Conservation (phyloP, 2,888 invertebrate genomes). For the Acleris literana region DNA sequence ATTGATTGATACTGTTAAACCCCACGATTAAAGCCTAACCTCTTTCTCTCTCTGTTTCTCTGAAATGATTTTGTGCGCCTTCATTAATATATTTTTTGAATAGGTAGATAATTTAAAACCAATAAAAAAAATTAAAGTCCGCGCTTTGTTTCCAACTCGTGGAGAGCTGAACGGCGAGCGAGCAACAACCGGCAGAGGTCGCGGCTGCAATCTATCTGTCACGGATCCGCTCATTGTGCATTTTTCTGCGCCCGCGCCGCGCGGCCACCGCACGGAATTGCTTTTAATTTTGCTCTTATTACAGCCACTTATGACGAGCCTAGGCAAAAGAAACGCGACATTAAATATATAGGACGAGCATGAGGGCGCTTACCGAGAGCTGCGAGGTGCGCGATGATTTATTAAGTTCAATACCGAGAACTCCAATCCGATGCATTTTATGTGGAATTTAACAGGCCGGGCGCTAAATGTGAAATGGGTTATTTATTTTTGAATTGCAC, state of each 20-base stretch:
- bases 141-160: neutral
- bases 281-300: slow-evolving; percentile 40
- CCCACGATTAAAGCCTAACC: too few species aligned
- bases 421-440: neutral
- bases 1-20: too few species aligned
- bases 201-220: slow-evolving; percentile 47
- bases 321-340: slow-evolving; percentile 34
- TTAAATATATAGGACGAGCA: slow-evolving; percentile 31
- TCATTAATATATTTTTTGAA: too few species aligned
- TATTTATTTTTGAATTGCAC: too few species aligned
- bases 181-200: slow-evolving; percentile 34
- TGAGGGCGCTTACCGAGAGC: neutral
- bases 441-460: slow-evolving; percentile 8
- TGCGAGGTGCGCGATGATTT: neutral
- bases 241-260: slow-evolving; percentile 41
- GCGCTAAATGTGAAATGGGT: too few species aligned
- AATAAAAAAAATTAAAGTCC: neutral
- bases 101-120: too few species aligned
- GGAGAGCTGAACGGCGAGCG: slow-evolving; percentile 29
- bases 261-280: slow-evolving; percentile 33
- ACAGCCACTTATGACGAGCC: slow-evolving; percentile 35
- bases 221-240: slow-evolving; percentile 43
- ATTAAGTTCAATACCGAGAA: neutral
- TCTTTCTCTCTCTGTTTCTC: too few species aligned
- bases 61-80: too few species aligned